A percentile compares a stretch with the other conserved stretches of the same genome.
Evolutionary conservation across 2,888 invertebrate genomes (phyloP).

Genomic region (Cotesia congregata): DNA sequence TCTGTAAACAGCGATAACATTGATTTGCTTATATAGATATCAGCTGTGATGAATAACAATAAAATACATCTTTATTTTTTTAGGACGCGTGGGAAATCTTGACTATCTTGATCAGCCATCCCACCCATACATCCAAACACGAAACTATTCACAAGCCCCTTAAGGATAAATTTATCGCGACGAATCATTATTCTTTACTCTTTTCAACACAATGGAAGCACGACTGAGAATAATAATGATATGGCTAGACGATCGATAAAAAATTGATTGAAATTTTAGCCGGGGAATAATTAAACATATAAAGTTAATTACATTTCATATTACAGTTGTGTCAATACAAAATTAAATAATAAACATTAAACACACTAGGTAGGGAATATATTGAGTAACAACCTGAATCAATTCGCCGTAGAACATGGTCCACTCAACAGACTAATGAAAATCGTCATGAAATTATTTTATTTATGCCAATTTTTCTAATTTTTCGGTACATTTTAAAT

Average conservation of each 20-base stretch:
- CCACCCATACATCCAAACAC: conserved; percentile 10
- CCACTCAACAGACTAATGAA: conserved; percentile 14
- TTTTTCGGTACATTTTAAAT: neutral
- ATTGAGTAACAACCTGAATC: neutral
- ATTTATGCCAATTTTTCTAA: neutral
- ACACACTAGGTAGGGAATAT: neutral
- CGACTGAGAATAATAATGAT: neutral
- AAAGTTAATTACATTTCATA: neutral
- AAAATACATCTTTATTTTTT: neutral
- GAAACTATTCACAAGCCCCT: neutral
- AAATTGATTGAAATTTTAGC: neutral
- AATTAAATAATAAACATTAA: neutral
- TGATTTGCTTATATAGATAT: neutral
- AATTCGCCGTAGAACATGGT: neutral
- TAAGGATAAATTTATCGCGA: neutral
- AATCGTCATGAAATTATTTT: neutral
- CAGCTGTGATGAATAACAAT: neutral
- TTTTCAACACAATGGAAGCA: neutral
- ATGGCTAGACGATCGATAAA: neutral
- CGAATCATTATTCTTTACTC: neutral
- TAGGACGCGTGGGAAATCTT: conserved; percentile 34
- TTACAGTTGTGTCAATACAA: neutral
- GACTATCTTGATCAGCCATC: conserved; percentile 27
- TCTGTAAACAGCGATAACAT: neutral
- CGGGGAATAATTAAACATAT: neutral